Evolutionary conservation across 2,113 vertebrate genomes (phyloP), one percentile per base, ranked within the genome.

Genomic region (Bambusicola thoracicus): DNA sequence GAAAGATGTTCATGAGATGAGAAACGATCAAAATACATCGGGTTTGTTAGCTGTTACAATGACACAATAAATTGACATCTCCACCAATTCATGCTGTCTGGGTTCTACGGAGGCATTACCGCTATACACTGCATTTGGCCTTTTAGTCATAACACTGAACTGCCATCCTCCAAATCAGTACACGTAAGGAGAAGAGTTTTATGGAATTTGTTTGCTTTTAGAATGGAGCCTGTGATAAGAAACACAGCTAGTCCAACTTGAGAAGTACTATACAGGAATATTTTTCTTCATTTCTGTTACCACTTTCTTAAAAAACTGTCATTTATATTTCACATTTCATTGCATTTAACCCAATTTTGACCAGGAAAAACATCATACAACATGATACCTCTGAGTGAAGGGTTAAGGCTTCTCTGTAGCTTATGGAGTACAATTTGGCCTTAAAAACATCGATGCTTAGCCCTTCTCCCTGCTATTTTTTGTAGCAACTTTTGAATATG

Each of bases 1-100:
- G 75, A 91, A 94, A 81, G 90, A 79, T 25, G 73, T 75, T 68
- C 51, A 80, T 6, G 5, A 86, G 76, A 41, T 88, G 36, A 89
- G 56, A 79, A 91, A 75, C 75, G 74, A 58, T 30, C 13, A 2
- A 29, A 63, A 36, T 11, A 21, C 30, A 48, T 12, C 62, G 30
- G 20, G 73, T 56, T 76, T 72, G 12, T n/a, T 15, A 89, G 51
- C 27, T 77, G 22, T 74, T 34, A 48, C 27, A 51, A 53, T 13
- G 13, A 27, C 48, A 17, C 24, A 59, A 34, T 30, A 72, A 83
- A 81, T 22, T 20, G 55, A 70, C 22, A 41, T 72, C 19, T 84
- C 67, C 58, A 68, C 13, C 56, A 48, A 15, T 1, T 2, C 8
- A 38, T 2, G 0, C 19, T 75, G 70, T 58, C 51, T 59, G n/a